phyloP scores from a whole-genome alignment of 2,113 vertebrate genomes.

The Bos javanicus region DNA sequence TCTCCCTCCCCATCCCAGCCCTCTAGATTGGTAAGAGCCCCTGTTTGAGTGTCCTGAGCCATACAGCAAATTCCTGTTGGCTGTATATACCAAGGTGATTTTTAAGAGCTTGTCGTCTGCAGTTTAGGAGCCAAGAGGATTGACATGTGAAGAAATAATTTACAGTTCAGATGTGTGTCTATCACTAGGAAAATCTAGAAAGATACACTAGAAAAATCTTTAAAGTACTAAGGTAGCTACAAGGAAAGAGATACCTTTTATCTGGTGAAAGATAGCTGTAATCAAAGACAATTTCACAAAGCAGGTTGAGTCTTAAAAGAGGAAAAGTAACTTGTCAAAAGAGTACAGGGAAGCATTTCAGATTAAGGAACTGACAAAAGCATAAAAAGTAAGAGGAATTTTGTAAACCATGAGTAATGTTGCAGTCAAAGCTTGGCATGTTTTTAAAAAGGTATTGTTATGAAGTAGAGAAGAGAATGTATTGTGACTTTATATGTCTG shows the following conservation, averaged over 20 bases:
- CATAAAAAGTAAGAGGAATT: neutral
- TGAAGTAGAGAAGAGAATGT: neutral
- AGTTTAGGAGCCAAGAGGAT: neutral
- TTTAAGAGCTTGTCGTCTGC: neutral
- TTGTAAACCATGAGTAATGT: neutral
- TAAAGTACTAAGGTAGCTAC: neutral
- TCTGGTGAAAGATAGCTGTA: neutral
- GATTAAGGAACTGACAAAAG: neutral
- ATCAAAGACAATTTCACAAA: neutral
- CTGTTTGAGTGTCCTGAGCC: neutral
- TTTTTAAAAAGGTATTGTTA: neutral
- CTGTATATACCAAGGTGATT: neutral
- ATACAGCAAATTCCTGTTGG: neutral
- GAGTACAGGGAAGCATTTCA: neutral
- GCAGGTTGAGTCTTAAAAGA: neutral
- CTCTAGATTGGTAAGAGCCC: neutral
- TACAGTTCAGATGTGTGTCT: neutral
- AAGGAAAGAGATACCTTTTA: neutral
- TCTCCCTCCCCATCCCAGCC: neutral
- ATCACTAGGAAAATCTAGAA: neutral
- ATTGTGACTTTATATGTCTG: neutral
- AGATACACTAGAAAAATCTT: neutral
- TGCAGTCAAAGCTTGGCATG: neutral
- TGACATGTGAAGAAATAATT: neutral
- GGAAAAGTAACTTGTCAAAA: neutral